A percentile compares a stretch with the other conserved stretches of the same genome.
These are phyloP conservation scores for Choloepus didactylus DNA, from an alignment of 2,797 vertebrate species.

Conservation along the genomic window DNA sequence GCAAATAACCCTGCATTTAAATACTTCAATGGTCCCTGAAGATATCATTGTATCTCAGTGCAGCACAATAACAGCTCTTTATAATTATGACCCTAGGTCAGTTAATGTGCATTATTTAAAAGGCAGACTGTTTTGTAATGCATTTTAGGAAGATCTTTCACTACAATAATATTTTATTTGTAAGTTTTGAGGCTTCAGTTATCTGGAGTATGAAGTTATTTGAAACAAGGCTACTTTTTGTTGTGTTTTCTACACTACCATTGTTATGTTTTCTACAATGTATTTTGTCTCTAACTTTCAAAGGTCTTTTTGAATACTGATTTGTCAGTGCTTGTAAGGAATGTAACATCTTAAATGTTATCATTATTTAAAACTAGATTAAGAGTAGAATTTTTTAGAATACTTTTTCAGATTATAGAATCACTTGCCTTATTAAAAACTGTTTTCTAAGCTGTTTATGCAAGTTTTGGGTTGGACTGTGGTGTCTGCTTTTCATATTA, in stretches of 20 bases:
- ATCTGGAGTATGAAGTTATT: constrained; percentile 52
- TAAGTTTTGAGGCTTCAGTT: constrained; percentile 44
- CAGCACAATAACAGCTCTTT: not conserved
- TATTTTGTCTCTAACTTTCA: constrained; percentile 60
- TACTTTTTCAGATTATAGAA: constrained; percentile 24
- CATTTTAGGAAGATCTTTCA: constrained; percentile 38
- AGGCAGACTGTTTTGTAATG: constrained; percentile 27
- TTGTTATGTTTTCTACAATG: not conserved
- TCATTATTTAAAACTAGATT: constrained; percentile 28
- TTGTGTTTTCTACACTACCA: not conserved
- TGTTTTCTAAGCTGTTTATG: constrained; percentile 10
- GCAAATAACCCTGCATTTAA: constrained; percentile 1
- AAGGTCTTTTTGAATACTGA: constrained; percentile 45
- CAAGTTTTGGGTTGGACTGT: not conserved
- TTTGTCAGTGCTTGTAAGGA: not conserved
- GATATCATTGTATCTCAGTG: not conserved
- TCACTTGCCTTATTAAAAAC: not conserved
- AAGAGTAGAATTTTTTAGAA: constrained; percentile 63
- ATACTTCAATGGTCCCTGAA: not conserved
- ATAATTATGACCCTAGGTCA: constrained; percentile 24
- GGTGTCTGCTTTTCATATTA: not conserved
- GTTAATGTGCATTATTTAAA: constrained; percentile 53
- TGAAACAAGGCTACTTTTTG: not conserved
- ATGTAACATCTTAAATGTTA: constrained; percentile 27
- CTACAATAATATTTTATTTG: constrained; percentile 34